phyloP scores from a whole-genome alignment of 2,797 vertebrate species.

The Hypotaenidia okinawae region DNA sequence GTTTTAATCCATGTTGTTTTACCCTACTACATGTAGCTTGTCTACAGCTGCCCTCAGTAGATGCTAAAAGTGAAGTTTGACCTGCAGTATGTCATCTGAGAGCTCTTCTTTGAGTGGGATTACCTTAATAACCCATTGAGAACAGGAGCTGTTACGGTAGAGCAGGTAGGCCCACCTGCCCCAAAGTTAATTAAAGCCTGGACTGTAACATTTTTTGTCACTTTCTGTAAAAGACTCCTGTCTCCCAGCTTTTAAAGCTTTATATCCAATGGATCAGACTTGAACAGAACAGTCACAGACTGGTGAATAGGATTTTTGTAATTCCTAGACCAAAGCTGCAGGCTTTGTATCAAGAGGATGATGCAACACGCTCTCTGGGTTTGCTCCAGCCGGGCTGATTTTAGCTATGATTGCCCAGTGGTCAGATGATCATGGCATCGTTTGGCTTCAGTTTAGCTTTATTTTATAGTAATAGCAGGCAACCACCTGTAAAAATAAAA shows the following conservation, averaged over 20 bases:
- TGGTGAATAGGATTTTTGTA: background rate
- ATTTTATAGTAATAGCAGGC: background rate
- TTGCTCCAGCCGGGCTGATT: background rate
- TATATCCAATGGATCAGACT: background rate
- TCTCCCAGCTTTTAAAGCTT: background rate
- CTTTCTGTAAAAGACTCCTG: background rate
- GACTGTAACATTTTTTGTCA: background rate
- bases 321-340: background rate
- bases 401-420: background rate
- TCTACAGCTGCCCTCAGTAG: background rate
- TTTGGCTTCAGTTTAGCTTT: background rate
- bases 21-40: background rate
- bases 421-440: background rate
- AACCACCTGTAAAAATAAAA: background rate
- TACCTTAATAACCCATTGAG: background rate
- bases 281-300: background rate
- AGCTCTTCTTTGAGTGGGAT: background rate
- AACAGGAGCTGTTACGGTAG: background rate
- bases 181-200: background rate
- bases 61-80: background rate
- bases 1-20: background rate
- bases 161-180: background rate
- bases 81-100: background rate
- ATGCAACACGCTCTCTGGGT: background rate
- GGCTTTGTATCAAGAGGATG: fast-evolving